phyloP scores from a whole-genome alignment of 2,888 invertebrate genomes.

The Phasia obesa region DNA sequence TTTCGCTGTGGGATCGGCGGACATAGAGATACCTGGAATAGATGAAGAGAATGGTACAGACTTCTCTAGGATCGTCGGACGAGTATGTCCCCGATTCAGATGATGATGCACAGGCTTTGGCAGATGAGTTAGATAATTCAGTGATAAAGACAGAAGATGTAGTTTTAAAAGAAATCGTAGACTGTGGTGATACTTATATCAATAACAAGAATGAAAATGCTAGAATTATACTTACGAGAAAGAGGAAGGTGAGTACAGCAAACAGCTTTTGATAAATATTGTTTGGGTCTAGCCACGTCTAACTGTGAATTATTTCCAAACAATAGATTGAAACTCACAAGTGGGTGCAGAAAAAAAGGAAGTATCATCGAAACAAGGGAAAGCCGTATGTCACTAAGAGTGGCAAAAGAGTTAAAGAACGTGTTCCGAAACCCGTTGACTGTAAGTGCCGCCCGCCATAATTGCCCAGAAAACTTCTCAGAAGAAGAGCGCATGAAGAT shows the following conservation, averaged over 20 bases:
- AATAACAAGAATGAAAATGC: constrained; percentile 38
- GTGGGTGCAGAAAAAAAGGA: too few species aligned
- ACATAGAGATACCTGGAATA: constrained; percentile 36
- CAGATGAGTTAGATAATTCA: constrained; percentile 49
- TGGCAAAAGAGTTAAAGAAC: constrained; percentile 30
- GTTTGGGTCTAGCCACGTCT: too few species aligned
- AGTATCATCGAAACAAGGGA: too few species aligned
- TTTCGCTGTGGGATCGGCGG: constrained; percentile 18
- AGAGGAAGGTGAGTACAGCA: constrained; percentile 45
- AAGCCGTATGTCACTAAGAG: too few species aligned
- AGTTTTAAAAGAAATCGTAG: constrained; percentile 51
- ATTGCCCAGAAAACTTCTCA: constrained; percentile 29
- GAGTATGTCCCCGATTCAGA: too few species aligned
- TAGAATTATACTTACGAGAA: constrained; percentile 32
- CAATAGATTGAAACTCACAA: too few species aligned
- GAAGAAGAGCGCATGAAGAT: constrained; percentile 29
- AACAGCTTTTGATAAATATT: constrained; percentile 10
- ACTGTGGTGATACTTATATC: constrained; percentile 48
- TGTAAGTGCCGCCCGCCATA: constrained; percentile 23
- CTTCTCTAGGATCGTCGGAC: constrained; percentile 17
- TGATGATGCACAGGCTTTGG: too few species aligned
- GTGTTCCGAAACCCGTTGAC: constrained; percentile 13
- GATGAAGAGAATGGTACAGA: constrained; percentile 24
- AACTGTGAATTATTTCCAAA: too few species aligned
- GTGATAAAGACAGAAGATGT: constrained; percentile 49